Evolutionary conservation across 2,888 invertebrate species (phyloP).

Genomic region (Mimas tiliae): DNA sequence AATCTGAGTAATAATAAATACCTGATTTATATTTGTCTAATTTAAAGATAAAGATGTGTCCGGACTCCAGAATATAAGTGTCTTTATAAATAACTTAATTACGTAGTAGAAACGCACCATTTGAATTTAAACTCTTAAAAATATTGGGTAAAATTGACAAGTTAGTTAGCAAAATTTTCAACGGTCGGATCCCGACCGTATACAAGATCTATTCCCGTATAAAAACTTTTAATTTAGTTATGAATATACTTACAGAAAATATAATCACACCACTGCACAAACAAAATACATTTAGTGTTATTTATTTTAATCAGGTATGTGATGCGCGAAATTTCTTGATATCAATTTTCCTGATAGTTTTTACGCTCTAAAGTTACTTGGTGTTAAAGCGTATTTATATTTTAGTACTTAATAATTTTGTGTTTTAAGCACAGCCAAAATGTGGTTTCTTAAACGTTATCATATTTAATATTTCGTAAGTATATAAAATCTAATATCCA

Average conservation of each 20-base stretch:
- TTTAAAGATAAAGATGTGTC: no score
- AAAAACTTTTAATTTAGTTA: no score
- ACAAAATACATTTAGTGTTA: not conserved
- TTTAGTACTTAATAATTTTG: slow-evolving; percentile 45
- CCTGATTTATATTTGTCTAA: no score
- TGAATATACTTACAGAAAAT: not conserved
- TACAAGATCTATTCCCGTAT: not conserved
- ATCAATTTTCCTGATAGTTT: not conserved
- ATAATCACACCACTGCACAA: not conserved
- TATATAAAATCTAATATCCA: slow-evolving; percentile 70
- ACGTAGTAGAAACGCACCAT: slow-evolving; percentile 23
- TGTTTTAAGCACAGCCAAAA: slow-evolving; percentile 79
- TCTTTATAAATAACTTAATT: not conserved
- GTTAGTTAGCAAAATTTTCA: not conserved
- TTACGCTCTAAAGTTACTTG: not conserved
- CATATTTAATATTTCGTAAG: slow-evolving; percentile 52
- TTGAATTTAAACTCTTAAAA: slow-evolving; percentile 1
- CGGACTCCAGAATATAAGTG: not conserved
- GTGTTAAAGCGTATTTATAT: slow-evolving; percentile 12
- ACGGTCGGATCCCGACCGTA: no score
- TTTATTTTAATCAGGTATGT: no score
- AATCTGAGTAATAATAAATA: no score
- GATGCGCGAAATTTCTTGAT: not conserved
- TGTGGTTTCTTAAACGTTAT: slow-evolving; percentile 63
- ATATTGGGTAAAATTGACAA: slow-evolving; percentile 16